These are phyloP conservation scores for Cairina moschata DNA, from an alignment of 2,113 vertebrate genomes.

Conservation along the genomic window DNA sequence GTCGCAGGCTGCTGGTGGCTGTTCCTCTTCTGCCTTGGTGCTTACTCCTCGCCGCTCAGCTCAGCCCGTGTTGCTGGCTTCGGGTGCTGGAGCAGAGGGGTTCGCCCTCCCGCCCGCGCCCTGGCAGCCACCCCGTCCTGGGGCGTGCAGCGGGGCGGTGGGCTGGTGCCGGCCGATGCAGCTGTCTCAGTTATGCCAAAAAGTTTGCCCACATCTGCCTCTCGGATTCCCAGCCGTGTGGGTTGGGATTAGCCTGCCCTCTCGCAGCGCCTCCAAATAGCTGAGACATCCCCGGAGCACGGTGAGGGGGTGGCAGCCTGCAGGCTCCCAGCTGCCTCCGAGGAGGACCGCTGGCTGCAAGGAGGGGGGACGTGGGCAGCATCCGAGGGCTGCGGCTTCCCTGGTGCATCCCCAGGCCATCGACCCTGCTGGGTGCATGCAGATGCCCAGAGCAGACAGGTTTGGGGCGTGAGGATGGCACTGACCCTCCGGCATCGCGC, in stretches of 20 bases:
- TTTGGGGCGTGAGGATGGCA: neutral
- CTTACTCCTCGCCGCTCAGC: neutral
- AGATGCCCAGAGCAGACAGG: neutral
- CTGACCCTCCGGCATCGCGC: accelerated
- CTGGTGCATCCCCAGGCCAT: neutral
- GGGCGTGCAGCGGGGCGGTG: neutral
- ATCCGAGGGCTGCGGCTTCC: neutral
- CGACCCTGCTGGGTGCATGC: accelerated
- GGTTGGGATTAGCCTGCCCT: neutral
- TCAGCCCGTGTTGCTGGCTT: neutral
- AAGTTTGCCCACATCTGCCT: neutral
- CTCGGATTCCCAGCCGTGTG: neutral
- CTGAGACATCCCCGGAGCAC: neutral
- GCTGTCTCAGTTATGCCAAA: neutral
- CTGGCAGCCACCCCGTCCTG: neutral
- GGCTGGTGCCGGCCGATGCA: accelerated
- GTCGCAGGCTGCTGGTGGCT: neutral
- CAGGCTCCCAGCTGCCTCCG: neutral
- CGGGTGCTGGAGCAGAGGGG: accelerated
- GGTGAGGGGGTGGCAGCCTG: neutral
- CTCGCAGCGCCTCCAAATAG: neutral
- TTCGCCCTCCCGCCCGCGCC: accelerated
- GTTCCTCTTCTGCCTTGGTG: neutral
- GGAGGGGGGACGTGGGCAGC: neutral
- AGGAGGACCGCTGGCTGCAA: neutral